Evolutionary conservation across 1,140 invertebrate species (phyloP).

Genomic region (Drosophila pectinifera): DNA sequence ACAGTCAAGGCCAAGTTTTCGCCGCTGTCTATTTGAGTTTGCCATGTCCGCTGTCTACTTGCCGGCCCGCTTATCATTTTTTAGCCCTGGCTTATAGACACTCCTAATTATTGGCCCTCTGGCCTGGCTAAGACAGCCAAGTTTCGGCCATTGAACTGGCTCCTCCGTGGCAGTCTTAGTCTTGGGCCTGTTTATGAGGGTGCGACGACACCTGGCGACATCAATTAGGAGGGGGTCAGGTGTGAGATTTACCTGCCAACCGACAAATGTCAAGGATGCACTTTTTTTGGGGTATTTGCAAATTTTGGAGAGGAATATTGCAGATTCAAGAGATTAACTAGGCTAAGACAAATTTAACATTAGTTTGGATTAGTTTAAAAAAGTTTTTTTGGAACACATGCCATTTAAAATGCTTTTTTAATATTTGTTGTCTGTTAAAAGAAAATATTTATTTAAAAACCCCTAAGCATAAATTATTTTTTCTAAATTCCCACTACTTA

Average conservation of each 20-base stretch:
- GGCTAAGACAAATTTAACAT: background rate
- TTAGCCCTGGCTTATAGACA: slow-evolving; percentile 50
- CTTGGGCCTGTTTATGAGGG: slow-evolving; percentile 29
- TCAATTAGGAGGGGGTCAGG: slow-evolving; percentile 34
- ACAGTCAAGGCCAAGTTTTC: slow-evolving; percentile 44
- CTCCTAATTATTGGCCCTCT: slow-evolving; percentile 70
- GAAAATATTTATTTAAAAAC: too few relatives aligned
- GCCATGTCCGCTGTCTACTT: slow-evolving; percentile 65
- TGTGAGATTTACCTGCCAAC: slow-evolving; percentile 1
- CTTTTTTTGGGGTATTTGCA: slow-evolving; percentile 1
- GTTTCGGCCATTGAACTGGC: slow-evolving; percentile 54
- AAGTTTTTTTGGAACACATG: too few relatives aligned
- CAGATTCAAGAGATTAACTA: background rate
- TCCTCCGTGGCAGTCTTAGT: background rate
- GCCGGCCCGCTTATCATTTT: slow-evolving; percentile 69
- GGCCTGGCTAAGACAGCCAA: slow-evolving; percentile 17
- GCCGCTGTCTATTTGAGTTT: slow-evolving; percentile 38
- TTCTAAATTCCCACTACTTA: too few relatives aligned
- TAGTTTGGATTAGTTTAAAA: too few relatives aligned
- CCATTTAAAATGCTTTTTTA: background rate
- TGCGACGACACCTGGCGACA: slow-evolving; percentile 47
- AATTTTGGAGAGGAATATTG: background rate
- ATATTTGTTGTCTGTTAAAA: background rate
- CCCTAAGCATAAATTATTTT: too few relatives aligned
- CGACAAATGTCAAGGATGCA: slow-evolving; percentile 36